Conservation (phyloP, 2,888 invertebrate species). For the Steromphala cineraria region DNA sequence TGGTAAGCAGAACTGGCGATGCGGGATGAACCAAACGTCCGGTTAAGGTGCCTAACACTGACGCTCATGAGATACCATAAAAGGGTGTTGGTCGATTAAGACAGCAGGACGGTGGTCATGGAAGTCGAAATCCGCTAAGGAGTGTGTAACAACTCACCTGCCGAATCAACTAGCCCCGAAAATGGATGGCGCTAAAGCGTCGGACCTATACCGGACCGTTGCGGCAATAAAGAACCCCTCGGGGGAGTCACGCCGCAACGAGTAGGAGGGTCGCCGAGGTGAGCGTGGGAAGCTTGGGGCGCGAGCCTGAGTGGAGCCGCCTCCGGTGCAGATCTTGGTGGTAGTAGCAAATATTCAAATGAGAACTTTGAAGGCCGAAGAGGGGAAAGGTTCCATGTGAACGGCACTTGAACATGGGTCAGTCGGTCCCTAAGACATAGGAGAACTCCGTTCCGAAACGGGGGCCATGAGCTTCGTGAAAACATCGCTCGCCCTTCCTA, state of each 20-base stretch:
- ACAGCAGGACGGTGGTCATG: constrained; percentile 86
- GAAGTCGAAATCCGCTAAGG: constrained; percentile 84
- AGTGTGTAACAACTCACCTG: constrained; percentile 82
- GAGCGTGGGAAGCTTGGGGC: constrained; percentile 81
- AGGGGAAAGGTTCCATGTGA: constrained; percentile 80
- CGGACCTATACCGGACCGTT: constrained; percentile 39
- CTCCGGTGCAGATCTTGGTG: constrained; percentile 81
- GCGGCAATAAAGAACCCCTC: constrained; percentile 51
- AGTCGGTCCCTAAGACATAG: constrained; percentile 63
- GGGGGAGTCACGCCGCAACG: constrained; percentile 78
- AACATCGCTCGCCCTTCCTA: not conserved
- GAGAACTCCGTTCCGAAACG: constrained; percentile 61
- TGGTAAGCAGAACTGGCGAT: constrained; percentile 88
- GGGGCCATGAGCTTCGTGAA: constrained; percentile 22
- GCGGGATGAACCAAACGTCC: constrained; percentile 86
- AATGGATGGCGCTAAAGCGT: constrained; percentile 81
- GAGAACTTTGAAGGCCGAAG: constrained; percentile 78
- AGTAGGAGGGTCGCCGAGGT: constrained; percentile 79
- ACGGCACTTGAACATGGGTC: constrained; percentile 73
- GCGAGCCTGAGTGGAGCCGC: constrained; percentile 78
- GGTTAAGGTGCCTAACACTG: constrained; percentile 82
- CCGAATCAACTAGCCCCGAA: constrained; percentile 82
- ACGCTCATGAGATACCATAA: constrained; percentile 81
- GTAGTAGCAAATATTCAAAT: constrained; percentile 84
- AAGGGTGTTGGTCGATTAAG: constrained; percentile 82